Evolutionary conservation across 2,888 invertebrate genomes (phyloP).

Genomic region (Cryptocephalus primarius): DNA sequence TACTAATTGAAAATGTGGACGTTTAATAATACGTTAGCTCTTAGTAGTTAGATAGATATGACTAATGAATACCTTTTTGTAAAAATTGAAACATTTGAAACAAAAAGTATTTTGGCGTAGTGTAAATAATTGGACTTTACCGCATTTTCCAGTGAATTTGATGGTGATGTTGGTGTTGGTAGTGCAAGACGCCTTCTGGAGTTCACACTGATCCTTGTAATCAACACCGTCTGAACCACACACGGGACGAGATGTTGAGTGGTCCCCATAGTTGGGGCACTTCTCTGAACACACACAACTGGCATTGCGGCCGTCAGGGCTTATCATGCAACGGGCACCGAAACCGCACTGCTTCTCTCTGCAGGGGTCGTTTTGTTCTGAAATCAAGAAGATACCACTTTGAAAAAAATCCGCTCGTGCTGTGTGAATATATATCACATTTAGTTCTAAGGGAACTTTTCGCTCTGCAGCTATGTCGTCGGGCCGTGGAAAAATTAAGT

Average conservation of each 20-base stretch:
- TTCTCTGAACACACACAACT: constrained; percentile 68
- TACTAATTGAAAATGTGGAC: too few species aligned
- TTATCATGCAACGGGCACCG: constrained; percentile 56
- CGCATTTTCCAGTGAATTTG: constrained; percentile 78
- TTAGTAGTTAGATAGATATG: too few species aligned
- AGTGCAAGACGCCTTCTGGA: constrained; percentile 69
- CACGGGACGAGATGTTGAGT: constrained; percentile 65
- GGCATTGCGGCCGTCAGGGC: constrained; percentile 58
- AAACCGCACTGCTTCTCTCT: constrained; percentile 53
- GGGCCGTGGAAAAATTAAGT: too few species aligned
- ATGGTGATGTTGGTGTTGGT: constrained; percentile 64
- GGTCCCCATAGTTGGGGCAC: constrained; percentile 76
- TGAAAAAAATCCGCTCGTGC: too few species aligned
- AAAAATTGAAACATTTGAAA: too few species aligned
- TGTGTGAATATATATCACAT: too few species aligned
- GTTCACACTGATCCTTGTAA: constrained; percentile 76
- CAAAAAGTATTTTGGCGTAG: too few species aligned
- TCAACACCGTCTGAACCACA: constrained; percentile 78
- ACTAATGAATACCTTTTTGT: too few species aligned
- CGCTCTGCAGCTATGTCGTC: too few species aligned
- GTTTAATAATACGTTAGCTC: too few species aligned
- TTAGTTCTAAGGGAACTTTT: too few species aligned
- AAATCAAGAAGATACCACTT: constrained; percentile 15
- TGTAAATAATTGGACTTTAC: constrained; percentile 42
- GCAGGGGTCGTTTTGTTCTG: constrained; percentile 65